Percentiles rank a stretch among this genome's conserved stretches.
Evolutionary conservation across 1,140 invertebrate species (phyloP).

Genomic region (Ectropis grisescens): DNA sequence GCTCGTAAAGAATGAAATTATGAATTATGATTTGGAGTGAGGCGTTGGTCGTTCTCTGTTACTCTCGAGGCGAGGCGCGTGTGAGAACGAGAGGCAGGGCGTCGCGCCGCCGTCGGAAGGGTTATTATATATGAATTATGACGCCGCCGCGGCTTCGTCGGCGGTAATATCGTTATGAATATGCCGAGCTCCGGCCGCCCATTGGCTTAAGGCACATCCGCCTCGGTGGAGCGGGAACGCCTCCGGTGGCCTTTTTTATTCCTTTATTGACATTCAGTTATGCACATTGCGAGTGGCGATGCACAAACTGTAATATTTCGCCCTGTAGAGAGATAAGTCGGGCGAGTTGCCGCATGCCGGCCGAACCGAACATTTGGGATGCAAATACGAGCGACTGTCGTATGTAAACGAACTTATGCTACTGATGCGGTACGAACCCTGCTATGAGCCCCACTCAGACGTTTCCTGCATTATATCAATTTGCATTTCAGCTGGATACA

Average conservation of each 20-base stretch:
- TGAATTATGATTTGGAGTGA: constrained; percentile 62
- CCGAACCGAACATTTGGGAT: constrained; percentile 61
- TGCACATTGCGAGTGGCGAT: constrained; percentile 60
- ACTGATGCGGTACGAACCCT: constrained; percentile 56
- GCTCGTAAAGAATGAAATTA: constrained; percentile 60
- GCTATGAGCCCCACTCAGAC: constrained; percentile 66
- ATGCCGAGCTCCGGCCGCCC: constrained; percentile 53
- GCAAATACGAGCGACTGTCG: constrained; percentile 62
- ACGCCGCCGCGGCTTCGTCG: constrained; percentile 59
- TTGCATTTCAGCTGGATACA: constrained; percentile 58
- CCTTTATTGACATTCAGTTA: constrained; percentile 67
- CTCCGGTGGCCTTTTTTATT: constrained; percentile 63
- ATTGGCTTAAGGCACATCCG: constrained; percentile 61
- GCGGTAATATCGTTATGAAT: constrained; percentile 69
- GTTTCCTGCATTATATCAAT: constrained; percentile 69
- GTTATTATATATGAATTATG: constrained; percentile 71
- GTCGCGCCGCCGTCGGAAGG: constrained; percentile 51
- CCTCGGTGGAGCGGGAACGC: constrained; percentile 57
- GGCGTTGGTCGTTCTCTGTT: constrained; percentile 37
- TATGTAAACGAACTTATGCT: constrained; percentile 68
- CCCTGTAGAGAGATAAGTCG: constrained; percentile 54
- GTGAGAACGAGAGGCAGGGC: constrained; percentile 54
- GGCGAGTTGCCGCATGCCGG: constrained; percentile 46
- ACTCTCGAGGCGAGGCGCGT: constrained; percentile 14
- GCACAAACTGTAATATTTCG: constrained; percentile 67